These are phyloP conservation scores for Dolichotis patagonum DNA, from an alignment of 2,113 vertebrate species.

Conservation along the genomic window DNA sequence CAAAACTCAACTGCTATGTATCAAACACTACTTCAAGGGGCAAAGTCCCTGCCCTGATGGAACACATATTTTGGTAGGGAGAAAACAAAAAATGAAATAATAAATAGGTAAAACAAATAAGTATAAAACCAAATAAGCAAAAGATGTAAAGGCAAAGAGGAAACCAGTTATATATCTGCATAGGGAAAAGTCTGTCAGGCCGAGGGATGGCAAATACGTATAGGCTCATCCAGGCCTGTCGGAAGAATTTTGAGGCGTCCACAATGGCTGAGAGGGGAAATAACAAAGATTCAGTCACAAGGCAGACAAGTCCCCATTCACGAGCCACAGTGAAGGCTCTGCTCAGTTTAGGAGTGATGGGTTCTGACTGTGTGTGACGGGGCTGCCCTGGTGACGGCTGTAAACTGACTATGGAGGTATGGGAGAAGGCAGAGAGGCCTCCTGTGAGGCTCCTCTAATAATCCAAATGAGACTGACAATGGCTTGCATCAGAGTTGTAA, in stretches of 20 bases:
- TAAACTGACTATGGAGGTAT: neutral
- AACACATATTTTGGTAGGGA: neutral
- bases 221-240: neutral
- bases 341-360: neutral
- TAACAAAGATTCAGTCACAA: neutral
- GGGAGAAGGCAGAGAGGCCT: neutral
- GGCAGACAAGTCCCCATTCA: neutral
- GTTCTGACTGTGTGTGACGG: neutral
- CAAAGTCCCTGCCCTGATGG: neutral
- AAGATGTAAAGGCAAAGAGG: neutral
- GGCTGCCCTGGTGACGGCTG: neutral
- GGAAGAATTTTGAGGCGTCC: neutral
- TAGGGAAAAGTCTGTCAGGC: neutral
- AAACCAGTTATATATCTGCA: neutral
- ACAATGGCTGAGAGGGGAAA: neutral
- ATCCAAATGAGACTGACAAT: neutral
- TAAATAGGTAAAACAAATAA: neutral
- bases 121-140: neutral
- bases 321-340: neutral
- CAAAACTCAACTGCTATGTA: too few relatives aligned
- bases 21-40: neutral
- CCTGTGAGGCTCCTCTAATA: neutral
- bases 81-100: conserved; percentile 7
- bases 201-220: neutral
- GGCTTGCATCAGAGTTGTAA: neutral